Conservation (phyloP, 2,113 vertebrate species). For the Xiphophorus hellerii region DNA sequence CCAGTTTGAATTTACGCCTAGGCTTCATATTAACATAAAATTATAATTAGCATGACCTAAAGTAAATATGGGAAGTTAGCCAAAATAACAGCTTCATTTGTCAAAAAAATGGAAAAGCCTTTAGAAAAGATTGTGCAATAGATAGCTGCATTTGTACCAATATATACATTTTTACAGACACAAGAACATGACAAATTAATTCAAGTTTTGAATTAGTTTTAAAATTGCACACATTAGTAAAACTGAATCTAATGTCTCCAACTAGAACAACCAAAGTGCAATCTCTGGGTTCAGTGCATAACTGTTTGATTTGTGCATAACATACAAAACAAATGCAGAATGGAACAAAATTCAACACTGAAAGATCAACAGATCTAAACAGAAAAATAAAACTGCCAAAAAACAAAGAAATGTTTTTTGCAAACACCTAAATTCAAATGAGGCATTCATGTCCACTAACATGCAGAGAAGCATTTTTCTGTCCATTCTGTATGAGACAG, state of each 20-base stretch:
- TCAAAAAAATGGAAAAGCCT: background rate
- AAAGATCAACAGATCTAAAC: background rate
- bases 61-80: background rate
- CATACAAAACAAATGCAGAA: background rate
- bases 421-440: background rate
- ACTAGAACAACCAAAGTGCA: background rate
- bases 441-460: background rate
- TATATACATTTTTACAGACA: background rate
- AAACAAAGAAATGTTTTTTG: background rate
- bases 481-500: no score
- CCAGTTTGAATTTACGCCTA: no score
- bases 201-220: constrained; percentile 21
- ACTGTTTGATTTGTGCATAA: background rate
- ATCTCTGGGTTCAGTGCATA: background rate
- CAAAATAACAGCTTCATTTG: background rate
- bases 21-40: background rate
- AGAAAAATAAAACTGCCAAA: background rate
- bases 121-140: background rate
- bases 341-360: background rate
- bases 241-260: background rate
- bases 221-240: constrained; percentile 30
- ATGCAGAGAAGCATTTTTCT: background rate
- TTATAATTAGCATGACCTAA: background rate
- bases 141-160: background rate
- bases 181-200: background rate